These are phyloP conservation scores for Sabatieria punctata DNA, from an alignment of 2,888 invertebrate genomes.

Conservation along the genomic window DNA sequence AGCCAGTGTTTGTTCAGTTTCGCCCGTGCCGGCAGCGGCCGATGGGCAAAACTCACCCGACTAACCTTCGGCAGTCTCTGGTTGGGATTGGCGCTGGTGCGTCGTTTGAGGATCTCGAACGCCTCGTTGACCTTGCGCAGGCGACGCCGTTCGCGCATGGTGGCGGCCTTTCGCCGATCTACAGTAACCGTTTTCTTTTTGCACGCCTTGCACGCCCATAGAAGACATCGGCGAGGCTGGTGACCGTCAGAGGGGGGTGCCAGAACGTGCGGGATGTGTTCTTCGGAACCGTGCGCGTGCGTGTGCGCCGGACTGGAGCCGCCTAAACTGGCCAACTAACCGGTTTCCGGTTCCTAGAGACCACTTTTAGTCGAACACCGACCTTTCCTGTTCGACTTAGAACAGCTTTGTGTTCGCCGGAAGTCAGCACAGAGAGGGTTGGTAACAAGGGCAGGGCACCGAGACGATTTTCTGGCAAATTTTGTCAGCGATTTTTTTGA, in stretches of 20 bases:
- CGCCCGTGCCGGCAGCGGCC: background rate
- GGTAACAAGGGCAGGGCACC: too few species aligned
- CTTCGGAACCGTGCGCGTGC: background rate
- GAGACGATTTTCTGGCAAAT: too few species aligned
- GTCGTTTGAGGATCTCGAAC: slow-evolving; percentile 75
- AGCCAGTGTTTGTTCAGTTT: background rate
- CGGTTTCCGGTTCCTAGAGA: too few species aligned
- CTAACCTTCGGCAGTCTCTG: slow-evolving; percentile 69
- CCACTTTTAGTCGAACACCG: too few species aligned
- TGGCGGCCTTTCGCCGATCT: slow-evolving; percentile 89
- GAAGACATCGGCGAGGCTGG: slow-evolving; percentile 48
- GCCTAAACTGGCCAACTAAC: too few species aligned
- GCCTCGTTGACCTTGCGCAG: slow-evolving; percentile 94
- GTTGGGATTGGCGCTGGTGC: slow-evolving; percentile 85
- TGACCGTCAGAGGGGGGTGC: slow-evolving; percentile 7
- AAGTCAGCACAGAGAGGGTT: too few species aligned
- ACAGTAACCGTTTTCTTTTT: slow-evolving; percentile 65
- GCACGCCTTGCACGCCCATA: slow-evolving; percentile 73
- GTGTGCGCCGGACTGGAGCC: too few species aligned
- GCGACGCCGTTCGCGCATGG: slow-evolving; percentile 73
- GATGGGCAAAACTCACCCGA: background rate
- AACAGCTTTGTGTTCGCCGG: too few species aligned
- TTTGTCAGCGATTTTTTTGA: too few species aligned
- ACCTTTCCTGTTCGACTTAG: too few species aligned
- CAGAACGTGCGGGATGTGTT: slow-evolving; percentile 6